Evolutionary conservation across 2,797 vertebrate species (phyloP).

Genomic region (Chiropotes sagulatus): DNA sequence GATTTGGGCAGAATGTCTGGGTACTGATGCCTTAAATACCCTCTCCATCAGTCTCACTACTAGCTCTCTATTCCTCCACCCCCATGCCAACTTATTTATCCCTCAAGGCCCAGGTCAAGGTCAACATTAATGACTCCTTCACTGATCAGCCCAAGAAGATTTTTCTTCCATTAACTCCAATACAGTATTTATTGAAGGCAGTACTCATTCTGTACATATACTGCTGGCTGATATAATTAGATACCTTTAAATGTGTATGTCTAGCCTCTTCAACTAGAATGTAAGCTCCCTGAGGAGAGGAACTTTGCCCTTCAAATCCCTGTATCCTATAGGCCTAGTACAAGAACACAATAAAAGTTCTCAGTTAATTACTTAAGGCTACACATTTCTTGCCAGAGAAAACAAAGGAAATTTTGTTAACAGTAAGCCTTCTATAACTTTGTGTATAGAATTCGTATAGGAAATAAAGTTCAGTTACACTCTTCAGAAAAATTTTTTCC

Average conservation of each 20-base stretch:
- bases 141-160: neutral
- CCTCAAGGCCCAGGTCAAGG: neutral
- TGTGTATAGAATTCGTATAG: neutral
- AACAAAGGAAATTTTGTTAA: neutral
- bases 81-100: neutral
- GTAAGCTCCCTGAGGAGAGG: neutral
- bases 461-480: neutral
- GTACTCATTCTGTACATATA: neutral
- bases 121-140: neutral
- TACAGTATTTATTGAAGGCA: neutral
- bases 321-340: neutral
- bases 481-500: neutral
- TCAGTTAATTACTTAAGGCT: neutral
- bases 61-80: neutral
- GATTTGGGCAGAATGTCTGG: neutral
- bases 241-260: neutral
- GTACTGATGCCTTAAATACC: neutral
- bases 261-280: neutral
- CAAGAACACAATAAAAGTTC: neutral
- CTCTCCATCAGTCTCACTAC: neutral
- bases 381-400: neutral
- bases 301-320: neutral
- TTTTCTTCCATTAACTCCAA: constrained; percentile 5
- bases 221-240: neutral
- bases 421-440: constrained; percentile 28